Evolutionary conservation across 2,113 vertebrate genomes (phyloP).

Genomic region (Sander vitreus): DNA sequence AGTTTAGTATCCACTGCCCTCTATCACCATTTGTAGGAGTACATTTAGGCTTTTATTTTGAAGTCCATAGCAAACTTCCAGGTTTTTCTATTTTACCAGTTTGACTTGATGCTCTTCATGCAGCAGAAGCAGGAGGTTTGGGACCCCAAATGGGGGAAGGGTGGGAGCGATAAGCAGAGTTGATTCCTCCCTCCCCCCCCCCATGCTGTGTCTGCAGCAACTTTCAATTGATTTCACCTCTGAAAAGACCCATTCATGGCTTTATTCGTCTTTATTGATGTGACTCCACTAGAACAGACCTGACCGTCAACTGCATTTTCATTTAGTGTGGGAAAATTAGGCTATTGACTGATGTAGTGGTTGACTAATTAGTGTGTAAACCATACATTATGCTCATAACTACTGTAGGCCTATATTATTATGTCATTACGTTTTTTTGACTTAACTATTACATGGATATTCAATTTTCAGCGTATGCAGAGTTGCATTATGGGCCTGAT

Average conservation of each 20-base stretch:
- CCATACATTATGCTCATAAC: background rate
- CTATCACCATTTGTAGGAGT: too few species aligned
- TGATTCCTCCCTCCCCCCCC: conserved; percentile 30
- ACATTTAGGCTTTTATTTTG: conserved; percentile 38
- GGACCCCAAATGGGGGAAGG: conserved; percentile 69
- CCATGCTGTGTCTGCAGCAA: conserved; percentile 32
- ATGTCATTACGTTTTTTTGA: background rate
- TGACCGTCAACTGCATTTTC: conserved; percentile 46
- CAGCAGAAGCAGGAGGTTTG: conserved; percentile 41
- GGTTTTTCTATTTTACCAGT: fast-evolving
- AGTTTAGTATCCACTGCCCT: background rate
- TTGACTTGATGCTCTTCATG: conserved; percentile 10
- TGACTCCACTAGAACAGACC: conserved; percentile 39
- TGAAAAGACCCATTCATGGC: conserved; percentile 75
- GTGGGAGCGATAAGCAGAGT: conserved; percentile 57
- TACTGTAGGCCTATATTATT: background rate
- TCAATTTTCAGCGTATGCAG: background rate
- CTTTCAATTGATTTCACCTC: conserved; percentile 59
- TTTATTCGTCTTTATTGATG: conserved; percentile 54
- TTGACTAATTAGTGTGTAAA: conserved; percentile 6
- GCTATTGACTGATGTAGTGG: background rate
- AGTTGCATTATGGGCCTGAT: conserved; percentile 3
- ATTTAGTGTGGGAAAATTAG: conserved; percentile 35
- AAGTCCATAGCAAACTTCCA: conserved; percentile 14
- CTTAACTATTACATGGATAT: background rate